These are phyloP conservation scores for Campoletis raptor DNA, from an alignment of 2,888 invertebrate genomes.

Conservation along the genomic window DNA sequence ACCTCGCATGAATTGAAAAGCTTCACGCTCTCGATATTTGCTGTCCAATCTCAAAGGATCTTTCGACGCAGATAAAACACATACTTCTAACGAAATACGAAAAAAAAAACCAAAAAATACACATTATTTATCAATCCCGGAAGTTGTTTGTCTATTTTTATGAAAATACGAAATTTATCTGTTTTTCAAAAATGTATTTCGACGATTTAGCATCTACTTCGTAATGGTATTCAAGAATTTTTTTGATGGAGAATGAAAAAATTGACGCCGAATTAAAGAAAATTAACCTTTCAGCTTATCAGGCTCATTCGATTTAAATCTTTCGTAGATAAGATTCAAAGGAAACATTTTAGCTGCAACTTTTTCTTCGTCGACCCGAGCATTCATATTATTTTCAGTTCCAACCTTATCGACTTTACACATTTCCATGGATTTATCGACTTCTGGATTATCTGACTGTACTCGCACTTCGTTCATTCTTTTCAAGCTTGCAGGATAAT, in stretches of 20 bases:
- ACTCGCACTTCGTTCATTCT: conserved; percentile 84
- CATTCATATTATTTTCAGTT: conserved; percentile 54
- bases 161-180: neutral
- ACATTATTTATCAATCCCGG: neutral
- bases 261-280: neutral
- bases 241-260: neutral
- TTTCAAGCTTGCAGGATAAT: conserved; percentile 86
- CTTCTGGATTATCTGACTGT: conserved; percentile 80
- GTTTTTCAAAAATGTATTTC: neutral
- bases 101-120: neutral
- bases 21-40: conserved; percentile 92
- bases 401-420: conserved; percentile 39
- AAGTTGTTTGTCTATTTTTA: neutral
- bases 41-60: conserved; percentile 77
- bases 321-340: conserved; percentile 79
- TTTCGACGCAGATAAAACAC: conserved; percentile 80
- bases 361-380: conserved; percentile 76
- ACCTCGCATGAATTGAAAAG: conserved; percentile 97
- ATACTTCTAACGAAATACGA: conserved; percentile 76
- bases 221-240: neutral
- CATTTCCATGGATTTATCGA: conserved; percentile 77
- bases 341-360: conserved; percentile 82
- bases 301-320: conserved; percentile 78
- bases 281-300: conserved; percentile 78
- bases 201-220: neutral